These are phyloP conservation scores for Festucalex cinctus DNA, from an alignment of 2,113 vertebrate genomes.

Conservation along the genomic window DNA sequence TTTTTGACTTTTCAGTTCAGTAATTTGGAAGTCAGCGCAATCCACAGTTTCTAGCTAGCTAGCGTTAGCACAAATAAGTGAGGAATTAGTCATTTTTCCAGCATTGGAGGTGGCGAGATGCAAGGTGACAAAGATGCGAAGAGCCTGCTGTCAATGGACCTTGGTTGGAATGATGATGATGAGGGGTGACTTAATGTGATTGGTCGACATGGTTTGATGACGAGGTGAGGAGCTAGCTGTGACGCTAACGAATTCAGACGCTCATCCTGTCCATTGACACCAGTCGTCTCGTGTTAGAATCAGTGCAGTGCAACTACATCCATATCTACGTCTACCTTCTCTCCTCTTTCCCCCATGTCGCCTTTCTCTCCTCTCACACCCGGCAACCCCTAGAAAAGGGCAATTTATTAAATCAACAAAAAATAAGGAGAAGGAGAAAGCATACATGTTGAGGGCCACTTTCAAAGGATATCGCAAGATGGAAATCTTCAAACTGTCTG, in stretches of 20 bases:
- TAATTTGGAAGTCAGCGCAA: neutral
- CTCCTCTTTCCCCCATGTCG: slow-evolving; percentile 95
- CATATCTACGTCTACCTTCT: slow-evolving; percentile 87
- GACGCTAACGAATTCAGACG: neutral
- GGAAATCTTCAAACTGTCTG: neutral
- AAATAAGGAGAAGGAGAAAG: neutral
- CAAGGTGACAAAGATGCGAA: slow-evolving; percentile 47
- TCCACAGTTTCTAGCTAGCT: neutral
- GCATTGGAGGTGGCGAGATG: slow-evolving; percentile 52
- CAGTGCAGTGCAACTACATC: slow-evolving; percentile 22
- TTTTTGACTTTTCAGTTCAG: neutral
- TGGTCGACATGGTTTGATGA: slow-evolving; percentile 53
- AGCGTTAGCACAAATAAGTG: slow-evolving; percentile 9
- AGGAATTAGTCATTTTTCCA: slow-evolving; percentile 17
- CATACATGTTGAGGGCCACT: neutral
- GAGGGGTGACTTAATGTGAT: slow-evolving; percentile 32
- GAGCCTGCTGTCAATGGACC: slow-evolving; percentile 80
- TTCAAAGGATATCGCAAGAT: neutral
- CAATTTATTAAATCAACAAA: slow-evolving; percentile 43
- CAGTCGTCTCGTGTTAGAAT: slow-evolving; percentile 54
- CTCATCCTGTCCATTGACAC: slow-evolving; percentile 73
- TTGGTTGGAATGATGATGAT: slow-evolving; percentile 14
- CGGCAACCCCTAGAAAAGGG: slow-evolving; percentile 89
- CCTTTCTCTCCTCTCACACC: slow-evolving; percentile 97
- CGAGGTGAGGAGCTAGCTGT: neutral